Conservation (phyloP, 2,888 invertebrate genomes). For the Drosophila helvetica region DNA sequence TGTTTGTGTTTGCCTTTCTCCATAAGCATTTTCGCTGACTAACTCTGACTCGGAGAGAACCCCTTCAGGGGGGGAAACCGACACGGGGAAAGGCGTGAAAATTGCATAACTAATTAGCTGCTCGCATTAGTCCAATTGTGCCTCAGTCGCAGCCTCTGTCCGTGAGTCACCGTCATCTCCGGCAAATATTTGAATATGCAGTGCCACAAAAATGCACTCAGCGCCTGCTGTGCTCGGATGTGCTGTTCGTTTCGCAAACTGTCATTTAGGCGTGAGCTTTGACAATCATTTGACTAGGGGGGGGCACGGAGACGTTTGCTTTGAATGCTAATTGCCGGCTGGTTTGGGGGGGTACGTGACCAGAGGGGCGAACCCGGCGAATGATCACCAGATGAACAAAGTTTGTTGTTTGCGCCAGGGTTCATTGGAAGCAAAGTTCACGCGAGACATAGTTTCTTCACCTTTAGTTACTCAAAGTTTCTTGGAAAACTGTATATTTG, state of each 20-base stretch:
- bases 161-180: slow-evolving; percentile 19
- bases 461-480: neutral
- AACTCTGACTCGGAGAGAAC: neutral
- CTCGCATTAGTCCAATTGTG: slow-evolving; percentile 14
- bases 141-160: slow-evolving; percentile 11
- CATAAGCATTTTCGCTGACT: neutral
- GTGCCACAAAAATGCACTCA: slow-evolving; percentile 22
- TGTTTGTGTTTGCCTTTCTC: slow-evolving; percentile 6
- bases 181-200: slow-evolving; percentile 31
- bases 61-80: neutral
- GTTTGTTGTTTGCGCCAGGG: neutral
- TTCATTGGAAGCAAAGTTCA: neutral
- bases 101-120: slow-evolving; percentile 36
- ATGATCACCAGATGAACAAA: neutral
- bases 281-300: slow-evolving; percentile 21
- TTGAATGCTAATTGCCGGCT: slow-evolving; percentile 31
- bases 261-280: slow-evolving; percentile 41
- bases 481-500: slow-evolving; percentile 1
- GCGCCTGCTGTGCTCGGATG: neutral
- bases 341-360: neutral
- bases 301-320: slow-evolving; percentile 15
- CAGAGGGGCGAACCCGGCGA: neutral
- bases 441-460: neutral
- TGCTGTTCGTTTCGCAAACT: slow-evolving; percentile 38
- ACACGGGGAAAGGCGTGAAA: slow-evolving; percentile 26